Evolutionary conservation across 2,113 vertebrate species (phyloP).

Genomic region (Nothoprocta perdicaria): DNA sequence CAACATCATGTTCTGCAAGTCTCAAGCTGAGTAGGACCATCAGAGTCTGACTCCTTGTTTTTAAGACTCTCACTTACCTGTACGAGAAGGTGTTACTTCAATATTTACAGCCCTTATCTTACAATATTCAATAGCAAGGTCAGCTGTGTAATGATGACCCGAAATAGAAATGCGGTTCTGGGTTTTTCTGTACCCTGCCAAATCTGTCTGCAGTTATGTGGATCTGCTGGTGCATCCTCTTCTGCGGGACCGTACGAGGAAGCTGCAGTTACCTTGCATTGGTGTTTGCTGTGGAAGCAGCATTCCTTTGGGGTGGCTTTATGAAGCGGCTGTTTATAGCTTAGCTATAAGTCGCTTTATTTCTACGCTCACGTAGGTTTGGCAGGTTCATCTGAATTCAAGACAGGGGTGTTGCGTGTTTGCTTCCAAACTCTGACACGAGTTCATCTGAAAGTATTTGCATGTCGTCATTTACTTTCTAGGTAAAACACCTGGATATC

Average conservation of each 20-base stretch:
- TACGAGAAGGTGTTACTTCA: background rate
- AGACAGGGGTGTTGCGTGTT: background rate
- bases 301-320: background rate
- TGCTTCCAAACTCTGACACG: background rate
- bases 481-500: background rate
- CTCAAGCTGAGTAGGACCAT: background rate
- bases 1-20: background rate
- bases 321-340: background rate
- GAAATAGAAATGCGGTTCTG: background rate
- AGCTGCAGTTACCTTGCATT: background rate
- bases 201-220: background rate
- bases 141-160: background rate
- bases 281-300: background rate
- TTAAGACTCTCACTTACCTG: fast-evolving
- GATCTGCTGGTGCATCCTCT: background rate
- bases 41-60: background rate
- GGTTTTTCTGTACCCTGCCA: background rate
- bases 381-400: background rate
- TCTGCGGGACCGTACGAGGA: background rate
- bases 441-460: background rate
- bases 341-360: background rate
- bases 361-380: background rate
- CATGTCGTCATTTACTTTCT: background rate
- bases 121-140: background rate
- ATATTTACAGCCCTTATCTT: background rate